phyloP scores from a whole-genome alignment of 2,888 invertebrate genomes.

The Beris morrisii region DNA sequence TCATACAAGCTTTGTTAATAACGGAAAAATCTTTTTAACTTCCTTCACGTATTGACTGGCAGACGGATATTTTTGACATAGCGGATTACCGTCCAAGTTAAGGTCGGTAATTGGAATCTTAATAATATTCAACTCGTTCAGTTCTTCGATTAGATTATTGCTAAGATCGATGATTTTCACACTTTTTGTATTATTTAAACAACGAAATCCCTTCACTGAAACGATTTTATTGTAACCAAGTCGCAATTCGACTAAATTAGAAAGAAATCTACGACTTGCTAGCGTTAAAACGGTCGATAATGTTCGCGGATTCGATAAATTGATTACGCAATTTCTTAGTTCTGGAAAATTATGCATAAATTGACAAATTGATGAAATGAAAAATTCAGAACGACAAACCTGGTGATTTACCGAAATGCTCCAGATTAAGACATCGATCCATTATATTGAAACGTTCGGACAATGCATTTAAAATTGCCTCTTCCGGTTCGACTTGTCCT shows the following conservation, averaged over 20 bases:
- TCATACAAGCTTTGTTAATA: constrained; percentile 35
- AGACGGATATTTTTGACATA: constrained; percentile 34
- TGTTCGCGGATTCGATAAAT: constrained; percentile 29
- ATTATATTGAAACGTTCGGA: constrained; percentile 33
- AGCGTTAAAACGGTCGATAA: constrained; percentile 30
- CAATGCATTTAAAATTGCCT: constrained; percentile 27
- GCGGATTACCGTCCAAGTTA: constrained; percentile 39
- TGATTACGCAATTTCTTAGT: constrained; percentile 33
- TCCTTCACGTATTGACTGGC: constrained; percentile 33
- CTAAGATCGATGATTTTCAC: constrained; percentile 38
- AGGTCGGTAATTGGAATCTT: constrained; percentile 35
- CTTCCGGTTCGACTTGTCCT: constrained; percentile 37
- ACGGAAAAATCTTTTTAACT: constrained; percentile 36
- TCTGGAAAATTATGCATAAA: constrained; percentile 10
- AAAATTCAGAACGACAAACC: background rate
- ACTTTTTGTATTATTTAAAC: constrained; percentile 31
- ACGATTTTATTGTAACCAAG: constrained; percentile 33
- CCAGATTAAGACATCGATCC: constrained; percentile 37
- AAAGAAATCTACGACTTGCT: constrained; percentile 30
- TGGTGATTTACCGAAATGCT: constrained; percentile 29
- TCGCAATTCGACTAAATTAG: constrained; percentile 34
- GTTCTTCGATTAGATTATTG: constrained; percentile 35
- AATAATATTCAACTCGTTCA: constrained; percentile 33
- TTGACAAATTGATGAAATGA: background rate
- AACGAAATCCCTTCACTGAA: constrained; percentile 35